Conservation (phyloP, 2,797 vertebrate species). For the Lagodon rhomboides region DNA sequence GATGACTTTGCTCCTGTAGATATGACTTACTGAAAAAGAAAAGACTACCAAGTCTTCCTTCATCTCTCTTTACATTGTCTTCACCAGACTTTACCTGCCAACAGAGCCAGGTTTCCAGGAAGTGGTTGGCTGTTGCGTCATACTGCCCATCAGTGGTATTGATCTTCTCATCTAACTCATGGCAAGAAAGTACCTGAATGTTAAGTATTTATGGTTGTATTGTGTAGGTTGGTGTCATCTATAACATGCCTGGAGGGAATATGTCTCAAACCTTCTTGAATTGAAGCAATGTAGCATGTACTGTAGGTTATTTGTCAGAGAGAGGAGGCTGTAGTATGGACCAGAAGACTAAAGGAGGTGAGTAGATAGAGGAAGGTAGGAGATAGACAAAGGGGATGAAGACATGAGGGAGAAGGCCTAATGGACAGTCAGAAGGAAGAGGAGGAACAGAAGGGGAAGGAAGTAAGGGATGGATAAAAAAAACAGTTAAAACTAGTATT, state of each 20-base stretch:
- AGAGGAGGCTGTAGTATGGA: neutral
- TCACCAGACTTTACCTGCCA: neutral
- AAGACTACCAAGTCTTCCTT: neutral
- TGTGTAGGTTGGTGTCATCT: neutral
- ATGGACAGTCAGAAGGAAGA: neutral
- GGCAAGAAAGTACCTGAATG: too few species aligned
- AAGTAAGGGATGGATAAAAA: neutral
- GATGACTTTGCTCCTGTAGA: neutral
- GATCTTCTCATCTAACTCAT: neutral
- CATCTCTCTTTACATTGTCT: too few species aligned
- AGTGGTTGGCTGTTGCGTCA: neutral
- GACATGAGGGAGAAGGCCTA: neutral
- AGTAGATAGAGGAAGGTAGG: neutral
- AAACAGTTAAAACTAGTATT: neutral
- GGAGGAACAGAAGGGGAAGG: neutral
- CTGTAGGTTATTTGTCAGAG: neutral
- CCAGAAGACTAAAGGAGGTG: neutral
- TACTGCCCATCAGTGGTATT: neutral
- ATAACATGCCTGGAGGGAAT: neutral
- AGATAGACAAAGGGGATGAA: neutral
- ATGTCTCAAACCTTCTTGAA: neutral
- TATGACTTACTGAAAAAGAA: neutral
- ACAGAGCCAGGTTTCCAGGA: neutral
- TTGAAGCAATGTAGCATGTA: neutral
- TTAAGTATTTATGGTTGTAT: neutral